Conservation (phyloP, 1,140 invertebrate species). For the Palaemon carinicauda region DNA sequence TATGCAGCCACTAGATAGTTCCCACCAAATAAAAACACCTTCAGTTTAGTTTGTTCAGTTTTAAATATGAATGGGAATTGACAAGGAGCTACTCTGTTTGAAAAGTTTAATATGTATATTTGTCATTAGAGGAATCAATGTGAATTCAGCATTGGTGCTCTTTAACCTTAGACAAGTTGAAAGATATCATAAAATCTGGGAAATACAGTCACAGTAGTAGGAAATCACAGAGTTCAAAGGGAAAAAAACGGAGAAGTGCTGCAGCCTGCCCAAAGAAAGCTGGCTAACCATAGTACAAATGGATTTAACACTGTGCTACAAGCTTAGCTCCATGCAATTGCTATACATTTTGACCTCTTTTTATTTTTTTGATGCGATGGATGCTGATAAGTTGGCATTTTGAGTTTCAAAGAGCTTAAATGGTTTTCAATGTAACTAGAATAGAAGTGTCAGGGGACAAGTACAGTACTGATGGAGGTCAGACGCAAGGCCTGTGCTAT, state of each 20-base stretch:
- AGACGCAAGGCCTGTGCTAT: slow-evolving; percentile 50
- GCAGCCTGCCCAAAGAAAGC: slow-evolving; percentile 41
- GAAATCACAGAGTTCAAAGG: slow-evolving; percentile 29
- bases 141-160: too few relatives aligned
- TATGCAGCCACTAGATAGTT: too few relatives aligned
- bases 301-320: slow-evolving; percentile 56
- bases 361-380: slow-evolving; percentile 48
- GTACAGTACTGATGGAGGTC: slow-evolving; percentile 31
- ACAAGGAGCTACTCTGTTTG: too few relatives aligned
- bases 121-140: too few relatives aligned
- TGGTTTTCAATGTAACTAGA: slow-evolving; percentile 22
- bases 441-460: slow-evolving; percentile 23
- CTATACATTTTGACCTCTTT: slow-evolving; percentile 55
- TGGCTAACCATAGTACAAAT: slow-evolving; percentile 56
- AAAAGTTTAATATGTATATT: too few relatives aligned
- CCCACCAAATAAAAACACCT: too few relatives aligned
- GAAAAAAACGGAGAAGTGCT: slow-evolving; percentile 34
- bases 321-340: slow-evolving; percentile 57
- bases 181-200: too few relatives aligned
- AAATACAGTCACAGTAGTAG: too few relatives aligned
- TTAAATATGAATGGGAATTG: too few relatives aligned
- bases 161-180: too few relatives aligned
- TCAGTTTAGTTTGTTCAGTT: too few relatives aligned
- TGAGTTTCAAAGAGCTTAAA: slow-evolving; percentile 31
- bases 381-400: slow-evolving; percentile 49